Percentiles rank a stretch among this genome's conserved stretches.
phyloP scores from a whole-genome alignment of 1,140 invertebrate species.

The Euwallacea similis region DNA sequence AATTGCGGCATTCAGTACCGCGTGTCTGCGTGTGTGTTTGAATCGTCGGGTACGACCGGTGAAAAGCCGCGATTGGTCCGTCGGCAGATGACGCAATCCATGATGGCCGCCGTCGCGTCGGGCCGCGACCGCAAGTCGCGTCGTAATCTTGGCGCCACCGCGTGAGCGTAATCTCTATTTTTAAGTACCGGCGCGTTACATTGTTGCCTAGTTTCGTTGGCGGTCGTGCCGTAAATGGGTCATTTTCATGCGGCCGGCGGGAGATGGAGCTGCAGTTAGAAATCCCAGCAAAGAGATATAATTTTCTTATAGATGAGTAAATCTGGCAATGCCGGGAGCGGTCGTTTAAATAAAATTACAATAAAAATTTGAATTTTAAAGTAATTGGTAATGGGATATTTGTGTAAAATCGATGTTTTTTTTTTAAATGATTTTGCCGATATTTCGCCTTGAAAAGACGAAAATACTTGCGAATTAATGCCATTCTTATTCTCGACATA shows the following conservation, averaged over 20 bases:
- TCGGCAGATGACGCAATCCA: slow-evolving; percentile 37
- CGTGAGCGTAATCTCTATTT: slow-evolving; percentile 49
- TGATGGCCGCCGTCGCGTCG: slow-evolving; percentile 29
- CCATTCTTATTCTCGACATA: not conserved
- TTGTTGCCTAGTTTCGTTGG: not conserved
- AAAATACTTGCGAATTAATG: not conserved
- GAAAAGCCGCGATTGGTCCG: slow-evolving; percentile 20
- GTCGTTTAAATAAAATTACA: slow-evolving; percentile 24
- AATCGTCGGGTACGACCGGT: not conserved
- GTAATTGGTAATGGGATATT: slow-evolving; percentile 17
- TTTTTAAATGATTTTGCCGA: not conserved
- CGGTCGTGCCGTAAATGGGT: not conserved
- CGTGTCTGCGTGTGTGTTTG: not conserved
- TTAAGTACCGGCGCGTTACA: slow-evolving; percentile 38
- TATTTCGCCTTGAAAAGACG: slow-evolving; percentile 1
- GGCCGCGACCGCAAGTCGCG: slow-evolving; percentile 19
- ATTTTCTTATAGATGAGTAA: not conserved
- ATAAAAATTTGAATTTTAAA: slow-evolving; percentile 23
- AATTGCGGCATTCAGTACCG: not conserved
- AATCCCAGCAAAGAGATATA: not conserved
- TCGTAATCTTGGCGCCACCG: slow-evolving; percentile 48
- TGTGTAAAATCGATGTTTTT: slow-evolving; percentile 10
- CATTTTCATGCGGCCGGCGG: not conserved
- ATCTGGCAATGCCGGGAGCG: not conserved
- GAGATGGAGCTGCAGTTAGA: not conserved